Conservation (phyloP, 92 coral and sea anemone genomes). For the Pocillopora grandis region DNA sequence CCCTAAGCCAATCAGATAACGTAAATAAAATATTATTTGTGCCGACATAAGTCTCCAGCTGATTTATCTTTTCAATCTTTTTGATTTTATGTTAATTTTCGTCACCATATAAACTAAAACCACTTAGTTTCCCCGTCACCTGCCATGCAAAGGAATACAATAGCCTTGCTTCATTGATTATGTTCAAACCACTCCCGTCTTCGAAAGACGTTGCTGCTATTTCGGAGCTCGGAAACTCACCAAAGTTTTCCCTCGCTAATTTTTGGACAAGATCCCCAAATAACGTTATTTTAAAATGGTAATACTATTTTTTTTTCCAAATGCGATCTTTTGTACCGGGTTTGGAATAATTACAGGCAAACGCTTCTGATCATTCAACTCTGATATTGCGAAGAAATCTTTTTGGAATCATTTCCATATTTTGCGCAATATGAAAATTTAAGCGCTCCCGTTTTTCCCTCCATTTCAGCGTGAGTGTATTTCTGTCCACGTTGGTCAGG, state of each 20-base stretch:
- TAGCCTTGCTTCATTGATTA: neutral
- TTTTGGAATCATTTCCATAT: neutral
- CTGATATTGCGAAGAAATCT: neutral
- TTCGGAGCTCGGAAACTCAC: constrained; percentile 1
- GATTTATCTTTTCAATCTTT: constrained; percentile 16
- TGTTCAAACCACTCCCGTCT: constrained; percentile 30
- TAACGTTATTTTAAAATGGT: constrained; percentile 8
- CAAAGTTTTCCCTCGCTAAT: neutral
- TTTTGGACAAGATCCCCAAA: neutral
- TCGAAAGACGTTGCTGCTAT: constrained; percentile 33
- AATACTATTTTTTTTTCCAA: neutral
- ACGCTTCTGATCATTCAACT: neutral
- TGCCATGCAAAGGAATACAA: constrained; percentile 2
- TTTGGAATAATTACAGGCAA: neutral
- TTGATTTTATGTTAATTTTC: constrained; percentile 30
- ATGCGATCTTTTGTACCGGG: neutral
- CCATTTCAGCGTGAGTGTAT: constrained; percentile 87
- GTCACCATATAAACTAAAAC: neutral
- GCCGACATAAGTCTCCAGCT: constrained; percentile 9
- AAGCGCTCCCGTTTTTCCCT: neutral
- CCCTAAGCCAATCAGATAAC: constrained; percentile 21
- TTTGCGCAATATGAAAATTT: neutral
- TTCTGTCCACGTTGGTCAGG: constrained; percentile 94
- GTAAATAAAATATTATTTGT: neutral
- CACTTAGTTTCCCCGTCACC: constrained; percentile 1